Evolutionary conservation across 2,888 invertebrate species (phyloP), one percentile per base, ranked within the genome.

Genomic region (Alsophila aescularia): DNA sequence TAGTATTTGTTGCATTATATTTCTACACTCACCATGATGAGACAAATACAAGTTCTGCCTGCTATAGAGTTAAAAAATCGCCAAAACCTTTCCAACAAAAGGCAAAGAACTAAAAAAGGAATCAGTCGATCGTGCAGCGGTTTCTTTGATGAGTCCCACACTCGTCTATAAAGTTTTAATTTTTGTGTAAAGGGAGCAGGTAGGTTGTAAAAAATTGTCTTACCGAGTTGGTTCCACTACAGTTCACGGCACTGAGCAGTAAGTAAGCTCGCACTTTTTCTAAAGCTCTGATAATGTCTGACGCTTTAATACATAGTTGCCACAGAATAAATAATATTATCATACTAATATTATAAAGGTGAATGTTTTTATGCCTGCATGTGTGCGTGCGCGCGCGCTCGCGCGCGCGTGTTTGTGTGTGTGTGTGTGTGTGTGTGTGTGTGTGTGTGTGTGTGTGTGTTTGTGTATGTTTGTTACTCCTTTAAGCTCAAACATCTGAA

Each of bases 191-290:
- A 82, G 76, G 81, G 72, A 75, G 66, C 77, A 77, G 81, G 85
- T 82, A 82, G 74, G 84, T 81, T 81, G 74, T 77, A 88, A 79
- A 87, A 87, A 88, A 84, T 67, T 79, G 77, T 82, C 81, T 87
- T 81, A 83, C 70, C 70, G 24, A 49, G 35, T 41, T 34, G 39
- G 34, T 21, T 16, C 12, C 16, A 12, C 9, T 5, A 34, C 9
- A 37, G 32, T 12, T 14, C 27, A 40, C 8, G 10, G 7, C 2
- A 16, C 10, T 9, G 4, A 9, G n/a, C 36, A 51, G 51, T 51
- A 43, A 8, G 14, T 43, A 16, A 49, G 32, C 9, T 49, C 13
- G 9, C n/a, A 16, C n/a, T 10, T 9, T 29, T 27, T 29, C 29
- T 5, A 24, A 29, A n/a, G n/a, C 10, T n/a, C 1, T 21, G 29